Evolutionary conservation across 2,113 vertebrate genomes (phyloP).

Genomic region (Calyptommatus sinebrachiatus): DNA sequence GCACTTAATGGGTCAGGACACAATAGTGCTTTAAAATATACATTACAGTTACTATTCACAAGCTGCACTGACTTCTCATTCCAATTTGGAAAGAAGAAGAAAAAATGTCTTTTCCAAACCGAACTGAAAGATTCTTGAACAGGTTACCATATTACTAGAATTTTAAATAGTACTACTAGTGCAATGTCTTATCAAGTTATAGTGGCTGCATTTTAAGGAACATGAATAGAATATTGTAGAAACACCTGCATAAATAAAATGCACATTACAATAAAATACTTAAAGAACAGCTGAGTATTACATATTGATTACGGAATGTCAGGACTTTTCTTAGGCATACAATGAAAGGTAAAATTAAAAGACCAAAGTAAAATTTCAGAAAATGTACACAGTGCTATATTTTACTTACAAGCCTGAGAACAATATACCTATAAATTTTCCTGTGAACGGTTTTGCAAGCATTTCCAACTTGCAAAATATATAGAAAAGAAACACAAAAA

Average conservation of each 20-base stretch:
- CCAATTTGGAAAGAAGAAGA: slow-evolving; percentile 8
- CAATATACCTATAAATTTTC: slow-evolving; percentile 48
- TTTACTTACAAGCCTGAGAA: slow-evolving; percentile 71
- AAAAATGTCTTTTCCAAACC: slow-evolving; percentile 1
- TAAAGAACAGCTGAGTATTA: slow-evolving; percentile 64
- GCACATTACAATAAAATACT: slow-evolving; percentile 65
- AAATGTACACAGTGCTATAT: slow-evolving; percentile 63
- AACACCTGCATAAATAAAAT: slow-evolving; percentile 64
- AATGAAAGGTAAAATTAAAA: slow-evolving; percentile 49
- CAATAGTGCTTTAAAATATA: slow-evolving; percentile 23
- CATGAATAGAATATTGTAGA: slow-evolving; percentile 52
- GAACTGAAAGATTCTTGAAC: slow-evolving; percentile 28
- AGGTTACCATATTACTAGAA: slow-evolving; percentile 55
- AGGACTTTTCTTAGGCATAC: slow-evolving; percentile 57
- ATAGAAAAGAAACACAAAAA: slow-evolving; percentile 30
- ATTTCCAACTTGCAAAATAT: slow-evolving; percentile 54
- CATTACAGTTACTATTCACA: not conserved
- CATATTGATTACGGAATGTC: slow-evolving; percentile 68
- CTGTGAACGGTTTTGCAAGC: slow-evolving; percentile 46
- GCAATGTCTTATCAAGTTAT: slow-evolving; percentile 67
- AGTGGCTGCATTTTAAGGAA: slow-evolving; percentile 65
- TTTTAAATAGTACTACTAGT: slow-evolving; percentile 71
- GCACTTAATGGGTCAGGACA: slow-evolving; percentile 39
- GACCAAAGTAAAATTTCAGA: slow-evolving; percentile 60
- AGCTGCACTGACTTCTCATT: slow-evolving; percentile 6